These are phyloP conservation scores for Ceramica pisi DNA, from an alignment of 2,888 invertebrate species.

Conservation along the genomic window DNA sequence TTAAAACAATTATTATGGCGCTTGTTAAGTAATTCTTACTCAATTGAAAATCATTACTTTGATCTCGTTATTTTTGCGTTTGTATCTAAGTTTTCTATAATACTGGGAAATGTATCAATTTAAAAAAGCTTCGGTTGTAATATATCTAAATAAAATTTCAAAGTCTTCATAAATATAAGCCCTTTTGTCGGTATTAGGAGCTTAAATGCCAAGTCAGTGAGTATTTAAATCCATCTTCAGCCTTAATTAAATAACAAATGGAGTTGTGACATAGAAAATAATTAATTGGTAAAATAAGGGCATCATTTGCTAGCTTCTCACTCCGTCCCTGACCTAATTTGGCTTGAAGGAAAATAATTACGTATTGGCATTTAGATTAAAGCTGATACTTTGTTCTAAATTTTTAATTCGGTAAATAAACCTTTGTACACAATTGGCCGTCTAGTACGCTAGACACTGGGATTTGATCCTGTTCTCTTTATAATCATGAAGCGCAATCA, in stretches of 20 bases:
- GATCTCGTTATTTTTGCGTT: background rate
- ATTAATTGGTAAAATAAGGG: slow-evolving; percentile 43
- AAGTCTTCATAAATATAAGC: slow-evolving; percentile 6
- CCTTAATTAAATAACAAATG: slow-evolving; percentile 43
- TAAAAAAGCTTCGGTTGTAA: background rate
- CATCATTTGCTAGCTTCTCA: slow-evolving; percentile 14
- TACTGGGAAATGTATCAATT: background rate
- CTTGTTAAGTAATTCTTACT: slow-evolving; percentile 24
- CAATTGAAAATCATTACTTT: slow-evolving; percentile 4
- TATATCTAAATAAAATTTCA: background rate
- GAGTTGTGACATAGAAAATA: slow-evolving; percentile 19
- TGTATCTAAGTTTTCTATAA: background rate
- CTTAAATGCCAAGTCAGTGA: slow-evolving; percentile 20
- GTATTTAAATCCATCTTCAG: slow-evolving; percentile 15
- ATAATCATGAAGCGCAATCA: slow-evolving; percentile 23
- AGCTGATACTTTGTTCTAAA: background rate
- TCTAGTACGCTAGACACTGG: background rate
- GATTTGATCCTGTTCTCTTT: background rate
- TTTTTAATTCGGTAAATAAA: background rate
- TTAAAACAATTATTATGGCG: slow-evolving; percentile 12
- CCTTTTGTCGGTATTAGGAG: background rate
- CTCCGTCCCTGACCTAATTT: slow-evolving; percentile 36
- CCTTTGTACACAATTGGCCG: background rate
- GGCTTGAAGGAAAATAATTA: slow-evolving; percentile 10
- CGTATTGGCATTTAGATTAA: background rate